Evolutionary conservation across 1,140 invertebrate genomes (phyloP), one percentile per base, ranked within the genome.

Genomic region (Pectinophora gossypiella): DNA sequence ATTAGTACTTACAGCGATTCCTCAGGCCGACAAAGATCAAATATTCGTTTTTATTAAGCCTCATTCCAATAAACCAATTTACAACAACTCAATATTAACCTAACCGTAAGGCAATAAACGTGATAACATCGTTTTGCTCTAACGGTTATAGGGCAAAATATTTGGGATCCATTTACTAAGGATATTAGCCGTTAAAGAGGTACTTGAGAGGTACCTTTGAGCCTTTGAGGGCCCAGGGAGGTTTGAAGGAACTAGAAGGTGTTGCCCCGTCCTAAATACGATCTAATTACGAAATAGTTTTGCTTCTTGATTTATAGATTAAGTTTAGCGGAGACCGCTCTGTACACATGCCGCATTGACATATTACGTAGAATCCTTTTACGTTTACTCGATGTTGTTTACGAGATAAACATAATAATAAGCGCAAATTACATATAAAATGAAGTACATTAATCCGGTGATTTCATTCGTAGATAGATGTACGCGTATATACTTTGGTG

Each of bases 271-370:
- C 78, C 85, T 89, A 88, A 89, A 88, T 83, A 69, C 84, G 85
- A 88, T 89, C 87, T 88, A 89, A 89, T 88, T 89, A 88, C 85
- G 76, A 85, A 89, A 89, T 89, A 89, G 87, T 89, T 89, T 86
- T 74, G 81, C 84, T 89, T 84, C 82, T 88, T 89, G 87, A 89
- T 89, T 89, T 89, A 89, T 89, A 88, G 85, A 87, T 87, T 83
- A 87, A 89, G 86, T 89, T 89, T 72, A 68, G 61, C 65, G 56
- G 52, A 61, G 51, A 49, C 61, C 67, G 70, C 71, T 65, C 69
- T 3, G 27, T 12, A 70, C 71, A 75, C 77, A 83, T 61, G 70
- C 78, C 76, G 76, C 67, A 49, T 51, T 73, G 70, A 76, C 68
- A 79, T 76, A 77, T 81, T 84, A n/a, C n/a, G n/a, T n/a, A 81